phyloP scores from a whole-genome alignment of 2,113 vertebrate genomes.

The Paradisaea rubra region DNA sequence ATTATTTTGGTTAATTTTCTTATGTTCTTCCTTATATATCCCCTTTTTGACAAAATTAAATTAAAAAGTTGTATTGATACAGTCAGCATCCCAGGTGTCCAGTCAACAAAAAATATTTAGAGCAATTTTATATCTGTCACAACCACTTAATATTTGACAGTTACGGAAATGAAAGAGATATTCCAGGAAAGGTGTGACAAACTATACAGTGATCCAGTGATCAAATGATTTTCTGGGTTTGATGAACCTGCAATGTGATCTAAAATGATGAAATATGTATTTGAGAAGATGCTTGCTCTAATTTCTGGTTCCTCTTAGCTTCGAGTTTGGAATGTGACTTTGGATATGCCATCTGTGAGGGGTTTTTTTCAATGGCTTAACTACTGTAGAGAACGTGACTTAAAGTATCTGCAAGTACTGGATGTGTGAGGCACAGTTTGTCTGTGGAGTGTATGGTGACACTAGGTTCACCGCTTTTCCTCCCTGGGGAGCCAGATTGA shows the following conservation, averaged over 20 bases:
- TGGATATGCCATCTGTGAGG: neutral
- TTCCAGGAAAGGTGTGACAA: neutral
- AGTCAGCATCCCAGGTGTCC: neutral
- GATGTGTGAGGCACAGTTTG: neutral
- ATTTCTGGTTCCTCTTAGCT: neutral
- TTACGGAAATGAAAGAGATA: neutral
- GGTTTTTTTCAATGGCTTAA: neutral
- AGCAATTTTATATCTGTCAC: neutral
- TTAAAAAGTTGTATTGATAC: neutral
- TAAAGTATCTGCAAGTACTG: neutral
- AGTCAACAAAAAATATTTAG: neutral
- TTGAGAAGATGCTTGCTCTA: neutral
- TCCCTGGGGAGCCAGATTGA: neutral
- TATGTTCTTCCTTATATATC: neutral
- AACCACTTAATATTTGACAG: neutral
- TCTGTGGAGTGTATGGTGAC: neutral
- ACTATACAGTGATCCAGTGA: neutral
- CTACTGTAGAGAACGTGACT: neutral
- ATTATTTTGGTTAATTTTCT: neutral
- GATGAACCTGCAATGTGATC: neutral
- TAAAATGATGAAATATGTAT: neutral
- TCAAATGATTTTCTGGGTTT: neutral
- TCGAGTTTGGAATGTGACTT: neutral
- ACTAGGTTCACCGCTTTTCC: neutral
- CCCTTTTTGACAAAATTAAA: neutral